A percentile compares a stretch with the other conserved stretches of the same genome.
Evolutionary conservation across 30 jellyfish, hydroid and myxozoan species (phyloP).

Genomic region (Sanderia malayensis): DNA sequence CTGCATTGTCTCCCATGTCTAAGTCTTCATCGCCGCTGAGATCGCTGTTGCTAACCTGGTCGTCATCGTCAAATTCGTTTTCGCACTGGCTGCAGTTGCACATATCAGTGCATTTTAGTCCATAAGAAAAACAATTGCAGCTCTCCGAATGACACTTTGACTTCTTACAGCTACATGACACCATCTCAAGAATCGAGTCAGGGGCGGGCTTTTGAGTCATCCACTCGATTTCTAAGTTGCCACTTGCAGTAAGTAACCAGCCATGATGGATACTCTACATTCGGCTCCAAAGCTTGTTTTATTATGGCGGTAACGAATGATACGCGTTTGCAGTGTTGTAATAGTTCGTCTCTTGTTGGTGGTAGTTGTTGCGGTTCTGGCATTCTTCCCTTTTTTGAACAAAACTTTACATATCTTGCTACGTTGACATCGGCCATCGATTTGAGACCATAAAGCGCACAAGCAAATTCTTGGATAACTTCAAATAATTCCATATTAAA

Average conservation of each 20-base stretch:
- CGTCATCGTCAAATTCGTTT: background rate
- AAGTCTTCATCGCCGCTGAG: constrained; percentile 19
- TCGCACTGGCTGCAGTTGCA: background rate
- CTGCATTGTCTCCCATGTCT: constrained; percentile 11
- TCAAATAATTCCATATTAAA: constrained; percentile 14
- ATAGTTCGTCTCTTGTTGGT: constrained; percentile 51
- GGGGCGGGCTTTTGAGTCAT: background rate
- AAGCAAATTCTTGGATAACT: constrained; percentile 25
- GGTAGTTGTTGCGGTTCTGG: constrained; percentile 70
- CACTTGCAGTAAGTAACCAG: background rate
- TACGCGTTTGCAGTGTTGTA: constrained; percentile 17
- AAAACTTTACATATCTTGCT: constrained; percentile 43
- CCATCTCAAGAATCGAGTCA: background rate
- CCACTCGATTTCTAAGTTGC: background rate
- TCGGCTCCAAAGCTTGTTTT: constrained; percentile 21
- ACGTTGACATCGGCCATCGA: constrained; percentile 18
- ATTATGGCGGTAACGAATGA: constrained; percentile 6
- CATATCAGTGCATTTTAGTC: background rate
- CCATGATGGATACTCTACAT: constrained; percentile 6
- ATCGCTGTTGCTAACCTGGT: background rate
- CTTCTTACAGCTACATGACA: background rate
- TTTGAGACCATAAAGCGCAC: constrained; percentile 38
- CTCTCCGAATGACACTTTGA: background rate
- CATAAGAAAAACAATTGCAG: background rate
- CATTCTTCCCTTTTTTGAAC: constrained; percentile 26